Conservation (phyloP, 2,113 vertebrate species). For the Psittacula cyanocephala region DNA sequence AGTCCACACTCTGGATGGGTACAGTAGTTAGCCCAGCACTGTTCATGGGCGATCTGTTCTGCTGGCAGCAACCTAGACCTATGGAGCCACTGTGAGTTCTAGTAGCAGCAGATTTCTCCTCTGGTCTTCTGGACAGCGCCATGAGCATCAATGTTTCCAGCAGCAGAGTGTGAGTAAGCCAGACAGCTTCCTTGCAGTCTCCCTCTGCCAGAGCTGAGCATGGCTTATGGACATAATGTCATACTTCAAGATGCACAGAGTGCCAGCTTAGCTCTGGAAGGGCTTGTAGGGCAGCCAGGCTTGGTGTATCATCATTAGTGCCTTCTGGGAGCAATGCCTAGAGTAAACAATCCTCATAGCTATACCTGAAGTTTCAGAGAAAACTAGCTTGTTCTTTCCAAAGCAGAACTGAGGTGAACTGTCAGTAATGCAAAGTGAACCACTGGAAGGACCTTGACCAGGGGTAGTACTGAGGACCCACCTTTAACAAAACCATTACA, state of each 20-base stretch:
- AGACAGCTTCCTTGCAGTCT: neutral
- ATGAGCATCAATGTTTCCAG: neutral
- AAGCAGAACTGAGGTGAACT: neutral
- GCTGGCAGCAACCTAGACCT: neutral
- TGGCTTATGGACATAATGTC: neutral
- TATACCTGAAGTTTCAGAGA: neutral
- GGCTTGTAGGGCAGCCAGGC: neutral
- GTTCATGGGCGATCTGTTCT: neutral
- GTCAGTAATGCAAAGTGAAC: neutral
- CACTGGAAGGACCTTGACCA: neutral
- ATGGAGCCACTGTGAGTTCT: neutral
- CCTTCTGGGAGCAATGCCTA: neutral
- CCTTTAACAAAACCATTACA: neutral
- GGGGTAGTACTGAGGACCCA: neutral
- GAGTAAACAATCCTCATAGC: neutral
- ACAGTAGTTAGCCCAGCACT: neutral
- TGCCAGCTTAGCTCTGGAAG: neutral
- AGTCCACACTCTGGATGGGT: neutral
- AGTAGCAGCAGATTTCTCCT: neutral
- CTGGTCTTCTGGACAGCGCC: neutral
- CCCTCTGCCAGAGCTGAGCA: fast-evolving
- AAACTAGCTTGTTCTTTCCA: neutral
- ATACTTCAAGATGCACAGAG: neutral
- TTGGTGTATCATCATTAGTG: neutral
- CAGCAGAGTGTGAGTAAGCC: neutral